phyloP scores from a whole-genome alignment of 2,888 invertebrate genomes.

The Sesia apiformis region DNA sequence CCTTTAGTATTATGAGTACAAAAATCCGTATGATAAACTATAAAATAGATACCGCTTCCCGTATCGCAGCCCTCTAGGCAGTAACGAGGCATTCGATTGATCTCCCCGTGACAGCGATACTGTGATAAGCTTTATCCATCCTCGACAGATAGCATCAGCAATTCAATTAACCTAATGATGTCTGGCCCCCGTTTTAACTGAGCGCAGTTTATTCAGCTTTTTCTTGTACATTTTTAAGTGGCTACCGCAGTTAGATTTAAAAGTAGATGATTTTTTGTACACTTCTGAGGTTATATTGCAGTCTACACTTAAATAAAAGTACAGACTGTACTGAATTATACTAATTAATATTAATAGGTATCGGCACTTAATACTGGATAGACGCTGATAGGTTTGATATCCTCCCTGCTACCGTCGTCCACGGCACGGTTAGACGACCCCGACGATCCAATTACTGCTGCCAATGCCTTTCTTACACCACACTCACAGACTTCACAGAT shows the following conservation, averaged over 20 bases:
- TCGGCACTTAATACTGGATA: too few species aligned
- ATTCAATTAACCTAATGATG: constrained; percentile 62
- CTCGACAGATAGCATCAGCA: constrained; percentile 40
- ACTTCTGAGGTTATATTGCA: too few species aligned
- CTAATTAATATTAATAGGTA: too few species aligned
- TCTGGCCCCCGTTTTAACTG: constrained; percentile 12
- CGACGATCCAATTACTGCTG: too few species aligned
- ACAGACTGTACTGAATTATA: too few species aligned
- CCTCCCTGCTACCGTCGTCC: too few species aligned
- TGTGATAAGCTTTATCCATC: constrained; percentile 49
- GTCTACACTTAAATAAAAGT: too few species aligned
- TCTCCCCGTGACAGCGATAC: constrained; percentile 47
- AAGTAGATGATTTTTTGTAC: background rate
- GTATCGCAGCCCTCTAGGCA: background rate
- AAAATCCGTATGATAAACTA: background rate
- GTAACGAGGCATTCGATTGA: constrained; percentile 51
- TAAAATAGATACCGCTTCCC: background rate
- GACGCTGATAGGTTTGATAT: too few species aligned
- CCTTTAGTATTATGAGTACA: background rate
- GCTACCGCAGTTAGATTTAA: background rate
- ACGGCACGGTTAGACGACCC: too few species aligned
- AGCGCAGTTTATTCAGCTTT: background rate
- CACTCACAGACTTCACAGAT: too few species aligned
- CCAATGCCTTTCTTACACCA: too few species aligned
- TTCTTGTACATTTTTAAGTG: background rate